Base-by-base conservation (phyloP, 2,113 vertebrate genomes). In the Melospiza georgiana region DNA sequence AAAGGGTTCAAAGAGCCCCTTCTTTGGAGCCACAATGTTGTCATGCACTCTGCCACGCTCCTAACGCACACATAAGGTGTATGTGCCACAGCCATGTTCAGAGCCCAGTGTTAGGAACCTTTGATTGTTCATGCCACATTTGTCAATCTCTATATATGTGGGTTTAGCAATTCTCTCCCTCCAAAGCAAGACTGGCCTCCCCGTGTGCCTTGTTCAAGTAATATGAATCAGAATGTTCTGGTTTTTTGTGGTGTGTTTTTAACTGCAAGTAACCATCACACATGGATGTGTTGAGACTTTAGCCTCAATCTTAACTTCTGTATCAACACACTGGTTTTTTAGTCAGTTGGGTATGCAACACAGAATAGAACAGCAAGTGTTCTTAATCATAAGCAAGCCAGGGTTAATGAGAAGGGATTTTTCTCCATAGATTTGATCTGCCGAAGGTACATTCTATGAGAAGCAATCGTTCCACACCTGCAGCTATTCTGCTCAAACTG, bases 21-120 rank as follows among this genome's bases (percentile, higher is more conserved):
- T 20, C 59, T 77, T 25, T 33, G n/a, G 39, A 77, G 31, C 24
- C 2, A 2, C 74, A 31, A 3, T 9, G 11, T 27, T 35, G 39
- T 18, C 17, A 39, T 44, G 13, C 2, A 27, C 3, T 54, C 15
- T 44, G 18, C 18, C 31, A 13, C 0, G 0, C 7, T 54, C 7
- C 37, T 28, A 14, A 16, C 8, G 23, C 10, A n/a, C 15, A 11
- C 2, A 3, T 16, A 22, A 63, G 3, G 11, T 10, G 1, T 22
- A 22, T 12, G 43, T 43, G 11, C 31, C 74, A 31, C 1, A 2
- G 9, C 5, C 63, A 15, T 54, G 59, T 69, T 74, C 2, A 1
- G 61, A 89, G 5, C 21, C 48, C 0, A 0, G 10, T 30, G 21
- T 24, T 49, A 30, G 15, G 15, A 27, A 21, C 10, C 1, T 0